phyloP scores from a whole-genome alignment of 1,140 invertebrate species.

The Halesus radiatus region DNA sequence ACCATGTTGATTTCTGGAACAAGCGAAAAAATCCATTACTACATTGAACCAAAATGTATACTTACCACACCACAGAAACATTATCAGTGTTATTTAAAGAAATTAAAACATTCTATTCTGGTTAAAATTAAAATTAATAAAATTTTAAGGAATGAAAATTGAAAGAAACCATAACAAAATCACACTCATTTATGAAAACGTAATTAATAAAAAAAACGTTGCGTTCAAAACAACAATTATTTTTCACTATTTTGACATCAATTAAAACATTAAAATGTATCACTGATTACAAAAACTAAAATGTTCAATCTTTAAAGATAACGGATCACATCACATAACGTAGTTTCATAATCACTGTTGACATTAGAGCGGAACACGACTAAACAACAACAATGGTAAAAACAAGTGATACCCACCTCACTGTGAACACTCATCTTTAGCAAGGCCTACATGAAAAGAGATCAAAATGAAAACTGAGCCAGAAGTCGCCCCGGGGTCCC shows the following conservation, averaged over 20 bases:
- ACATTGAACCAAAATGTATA: not conserved
- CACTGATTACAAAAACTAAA: not conserved
- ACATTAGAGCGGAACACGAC: slow-evolving; percentile 42
- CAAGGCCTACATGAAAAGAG: slow-evolving; percentile 55
- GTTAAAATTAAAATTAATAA: no score
- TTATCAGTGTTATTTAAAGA: no score
- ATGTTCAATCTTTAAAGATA: not conserved
- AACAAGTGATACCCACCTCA: slow-evolving; percentile 52
- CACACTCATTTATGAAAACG: no score
- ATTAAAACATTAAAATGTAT: no score
- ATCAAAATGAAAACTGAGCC: slow-evolving; percentile 51
- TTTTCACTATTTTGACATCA: no score
- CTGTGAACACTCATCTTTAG: slow-evolving; percentile 54
- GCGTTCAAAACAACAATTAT: not conserved
- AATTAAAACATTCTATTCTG: no score
- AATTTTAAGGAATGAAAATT: no score
- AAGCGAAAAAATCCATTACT: slow-evolving; percentile 27
- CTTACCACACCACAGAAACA: no score
- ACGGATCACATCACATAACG: slow-evolving; percentile 23
- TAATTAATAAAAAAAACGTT: not conserved
- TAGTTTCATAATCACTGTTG: slow-evolving; percentile 39
- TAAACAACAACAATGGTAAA: slow-evolving; percentile 45
- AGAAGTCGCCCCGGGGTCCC: slow-evolving; percentile 42
- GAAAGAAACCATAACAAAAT: no score
- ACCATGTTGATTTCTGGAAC: slow-evolving; percentile 58